Evolutionary conservation across 2,888 invertebrate species (phyloP).

Genomic region (Esperia sulphurella): DNA sequence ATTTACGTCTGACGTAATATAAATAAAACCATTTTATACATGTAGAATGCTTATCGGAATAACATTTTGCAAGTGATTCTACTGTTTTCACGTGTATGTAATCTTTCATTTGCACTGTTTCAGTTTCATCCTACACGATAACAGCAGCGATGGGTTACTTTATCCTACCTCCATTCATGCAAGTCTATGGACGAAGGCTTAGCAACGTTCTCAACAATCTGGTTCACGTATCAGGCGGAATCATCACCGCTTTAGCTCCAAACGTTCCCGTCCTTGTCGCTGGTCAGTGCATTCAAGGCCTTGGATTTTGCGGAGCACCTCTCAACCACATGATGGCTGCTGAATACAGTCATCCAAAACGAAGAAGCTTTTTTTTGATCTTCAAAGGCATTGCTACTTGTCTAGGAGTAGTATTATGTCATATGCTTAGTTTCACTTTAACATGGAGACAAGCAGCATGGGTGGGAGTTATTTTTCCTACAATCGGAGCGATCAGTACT

Average conservation of each 20-base stretch:
- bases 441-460: conserved; percentile 19
- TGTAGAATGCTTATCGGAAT: too few species aligned
- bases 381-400: neutral
- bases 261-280: conserved; percentile 14
- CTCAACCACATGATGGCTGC: conserved; percentile 16
- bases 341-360: conserved; percentile 22
- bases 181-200: conserved; percentile 18
- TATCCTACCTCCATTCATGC: conserved; percentile 20
- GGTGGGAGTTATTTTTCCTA: conserved; percentile 15
- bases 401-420: conserved; percentile 12
- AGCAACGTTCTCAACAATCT: conserved; percentile 15
- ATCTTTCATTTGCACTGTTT: neutral
- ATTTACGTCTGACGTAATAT: too few species aligned
- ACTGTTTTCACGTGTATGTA: too few species aligned
- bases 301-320: conserved; percentile 17
- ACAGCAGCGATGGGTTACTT: conserved; percentile 14
- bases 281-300: conserved; percentile 19
- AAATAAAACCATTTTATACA: too few species aligned
- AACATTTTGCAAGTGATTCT: too few species aligned
- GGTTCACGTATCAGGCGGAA: conserved; percentile 13
- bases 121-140: conserved; percentile 8
- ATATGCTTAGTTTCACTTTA: conserved; percentile 13
- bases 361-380: conserved; percentile 18
- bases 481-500: conserved; percentile 12
- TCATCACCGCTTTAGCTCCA: conserved; percentile 16